A percentile compares a stretch with the other conserved stretches of the same genome.
phyloP scores from a whole-genome alignment of 2,113 vertebrate genomes.

The Otis tarda region DNA sequence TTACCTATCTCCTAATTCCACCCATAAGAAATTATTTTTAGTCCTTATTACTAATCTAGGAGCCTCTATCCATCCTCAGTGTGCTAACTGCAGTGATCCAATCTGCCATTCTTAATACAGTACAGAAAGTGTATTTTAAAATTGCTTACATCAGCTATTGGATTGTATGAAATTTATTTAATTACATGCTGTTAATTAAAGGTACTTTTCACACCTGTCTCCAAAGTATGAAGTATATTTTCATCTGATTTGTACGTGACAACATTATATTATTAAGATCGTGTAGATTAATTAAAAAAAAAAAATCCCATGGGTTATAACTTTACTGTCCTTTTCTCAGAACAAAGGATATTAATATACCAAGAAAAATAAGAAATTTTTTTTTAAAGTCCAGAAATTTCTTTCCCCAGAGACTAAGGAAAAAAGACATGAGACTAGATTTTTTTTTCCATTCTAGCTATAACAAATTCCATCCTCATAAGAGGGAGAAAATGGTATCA shows the following conservation, averaged over 20 bases:
- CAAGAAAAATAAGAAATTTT: background rate
- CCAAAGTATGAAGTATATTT: background rate
- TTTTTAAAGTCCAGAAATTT: background rate
- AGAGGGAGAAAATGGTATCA: background rate
- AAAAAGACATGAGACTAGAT: background rate
- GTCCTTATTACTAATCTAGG: no score
- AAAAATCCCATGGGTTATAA: background rate
- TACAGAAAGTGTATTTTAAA: background rate
- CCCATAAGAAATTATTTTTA: background rate
- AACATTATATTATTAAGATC: background rate
- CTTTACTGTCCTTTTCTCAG: background rate
- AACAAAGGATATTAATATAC: background rate
- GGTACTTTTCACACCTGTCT: background rate
- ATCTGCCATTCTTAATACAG: background rate
- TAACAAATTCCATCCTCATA: background rate
- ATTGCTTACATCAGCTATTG: background rate
- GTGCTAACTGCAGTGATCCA: background rate
- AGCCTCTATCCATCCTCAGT: background rate
- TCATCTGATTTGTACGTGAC: background rate
- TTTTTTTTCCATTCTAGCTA: background rate
- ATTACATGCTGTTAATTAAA: background rate
- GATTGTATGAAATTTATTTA: background rate
- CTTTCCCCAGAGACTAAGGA: background rate
- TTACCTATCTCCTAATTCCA: background rate
- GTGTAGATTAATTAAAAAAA: background rate